phyloP scores from a whole-genome alignment of 35 echinoderm and acorn worm genomes.

The Nesometra sesokonis region DNA sequence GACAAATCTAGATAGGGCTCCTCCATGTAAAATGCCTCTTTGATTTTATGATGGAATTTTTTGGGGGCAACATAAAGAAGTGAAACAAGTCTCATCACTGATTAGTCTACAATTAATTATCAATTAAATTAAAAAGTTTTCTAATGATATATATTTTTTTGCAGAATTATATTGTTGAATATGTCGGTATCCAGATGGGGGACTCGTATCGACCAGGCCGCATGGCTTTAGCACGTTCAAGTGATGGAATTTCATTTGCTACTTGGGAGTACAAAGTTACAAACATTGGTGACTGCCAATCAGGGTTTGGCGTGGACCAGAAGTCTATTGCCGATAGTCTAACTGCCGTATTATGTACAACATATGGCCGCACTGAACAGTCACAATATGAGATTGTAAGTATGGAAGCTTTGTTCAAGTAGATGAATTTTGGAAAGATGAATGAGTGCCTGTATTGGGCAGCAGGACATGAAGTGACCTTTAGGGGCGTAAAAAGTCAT shows the following conservation, averaged over 20 bases:
- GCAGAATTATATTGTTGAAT: constrained; percentile 46
- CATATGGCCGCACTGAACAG: constrained; percentile 21
- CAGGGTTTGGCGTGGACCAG: constrained; percentile 18
- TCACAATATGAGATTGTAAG: constrained; percentile 76
- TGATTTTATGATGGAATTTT: no score
- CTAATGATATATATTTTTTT: not conserved
- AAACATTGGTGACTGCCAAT: constrained; percentile 16
- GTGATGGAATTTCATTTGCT: constrained; percentile 43
- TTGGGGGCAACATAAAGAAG: no score
- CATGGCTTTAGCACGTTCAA: constrained; percentile 48
- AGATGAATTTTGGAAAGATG: no score
- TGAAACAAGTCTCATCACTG: no score
- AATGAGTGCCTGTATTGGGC: no score
- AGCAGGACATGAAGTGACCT: no score
- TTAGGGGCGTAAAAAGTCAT: no score
- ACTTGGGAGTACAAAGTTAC: constrained; percentile 72
- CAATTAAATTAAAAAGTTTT: no score
- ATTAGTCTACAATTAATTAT: no score
- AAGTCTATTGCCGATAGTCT: constrained; percentile 14
- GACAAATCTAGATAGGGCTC: no score
- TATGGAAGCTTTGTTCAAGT: not conserved
- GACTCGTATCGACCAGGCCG: constrained; percentile 73
- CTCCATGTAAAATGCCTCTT: no score
- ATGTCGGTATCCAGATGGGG: constrained; percentile 82
- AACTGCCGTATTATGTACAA: constrained; percentile 44